A percentile compares a stretch with the other conserved stretches of the same genome.
Evolutionary conservation across 2,113 vertebrate species (phyloP).

Genomic region (Sturnira hondurensis): DNA sequence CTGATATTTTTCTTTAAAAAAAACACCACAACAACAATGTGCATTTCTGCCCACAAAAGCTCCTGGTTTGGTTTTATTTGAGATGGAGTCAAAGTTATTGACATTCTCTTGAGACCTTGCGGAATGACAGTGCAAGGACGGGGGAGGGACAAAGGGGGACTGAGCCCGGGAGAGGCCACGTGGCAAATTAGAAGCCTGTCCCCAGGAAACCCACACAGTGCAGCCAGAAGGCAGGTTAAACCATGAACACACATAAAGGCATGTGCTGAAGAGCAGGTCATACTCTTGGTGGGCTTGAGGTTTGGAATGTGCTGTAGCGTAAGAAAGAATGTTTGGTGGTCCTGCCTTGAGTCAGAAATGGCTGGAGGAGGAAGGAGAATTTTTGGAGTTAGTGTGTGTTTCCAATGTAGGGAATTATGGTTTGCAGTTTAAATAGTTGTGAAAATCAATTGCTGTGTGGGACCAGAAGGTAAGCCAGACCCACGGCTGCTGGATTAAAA

Average conservation of each 20-base stretch:
- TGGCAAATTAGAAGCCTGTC: not conserved
- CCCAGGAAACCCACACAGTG: not conserved
- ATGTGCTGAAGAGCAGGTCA: no score
- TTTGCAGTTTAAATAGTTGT: not conserved
- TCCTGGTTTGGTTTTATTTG: not conserved
- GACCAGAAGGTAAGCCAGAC: constrained; percentile 4
- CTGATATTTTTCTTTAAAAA: not conserved
- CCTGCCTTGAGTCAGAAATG: not conserved
- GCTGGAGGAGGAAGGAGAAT: not conserved
- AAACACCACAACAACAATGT: not conserved
- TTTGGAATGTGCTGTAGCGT: not conserved
- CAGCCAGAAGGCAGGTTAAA: not conserved
- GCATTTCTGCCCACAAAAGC: not conserved
- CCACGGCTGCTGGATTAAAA: not conserved
- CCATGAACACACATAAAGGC: not conserved
- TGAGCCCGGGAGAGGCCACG: not conserved
- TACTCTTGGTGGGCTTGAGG: not conserved
- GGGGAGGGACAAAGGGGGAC: not conserved
- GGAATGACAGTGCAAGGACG: not conserved
- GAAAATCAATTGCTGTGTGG: not conserved
- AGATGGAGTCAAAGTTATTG: not conserved
- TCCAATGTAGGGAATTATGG: not conserved
- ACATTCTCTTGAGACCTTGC: not conserved
- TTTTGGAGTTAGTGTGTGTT: not conserved
- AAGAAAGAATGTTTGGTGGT: not conserved